Percentiles rank a stretch among this genome's conserved stretches.
phyloP scores from a whole-genome alignment of 53 echinoderm and acorn worm species.

The Paracentrotus lividus region DNA sequence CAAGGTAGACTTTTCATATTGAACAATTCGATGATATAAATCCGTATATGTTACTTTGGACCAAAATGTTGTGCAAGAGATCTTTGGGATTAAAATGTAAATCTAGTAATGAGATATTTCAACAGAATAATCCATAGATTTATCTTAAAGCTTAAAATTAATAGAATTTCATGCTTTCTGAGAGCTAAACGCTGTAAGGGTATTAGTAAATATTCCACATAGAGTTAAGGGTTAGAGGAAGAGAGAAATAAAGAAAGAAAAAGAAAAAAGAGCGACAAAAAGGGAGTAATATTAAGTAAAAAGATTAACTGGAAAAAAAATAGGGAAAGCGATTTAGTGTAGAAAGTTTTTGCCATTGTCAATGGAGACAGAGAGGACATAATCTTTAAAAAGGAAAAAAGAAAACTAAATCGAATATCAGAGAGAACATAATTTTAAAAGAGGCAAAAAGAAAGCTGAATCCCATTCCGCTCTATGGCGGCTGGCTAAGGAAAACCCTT shows the following conservation, averaged over 20 bases:
- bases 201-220: not conserved
- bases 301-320: not conserved
- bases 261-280: not conserved
- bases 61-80: too few relatives aligned
- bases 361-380: not conserved
- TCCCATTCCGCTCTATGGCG: not conserved
- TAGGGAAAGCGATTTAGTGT: not conserved
- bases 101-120: not conserved
- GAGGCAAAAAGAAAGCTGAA: not conserved
- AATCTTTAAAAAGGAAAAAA: not conserved
- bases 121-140: not conserved
- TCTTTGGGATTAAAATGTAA: not conserved
- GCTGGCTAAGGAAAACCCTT: not conserved
- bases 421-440: not conserved
- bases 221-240: not conserved
- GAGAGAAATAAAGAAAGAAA: not conserved
- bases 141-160: not conserved
- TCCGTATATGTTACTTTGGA: too few relatives aligned
- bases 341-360: too few relatives aligned
- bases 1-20: too few relatives aligned
- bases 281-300: not conserved
- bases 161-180: not conserved
- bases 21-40: too few relatives aligned
- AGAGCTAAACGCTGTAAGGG: not conserved
- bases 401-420: not conserved